phyloP scores from a whole-genome alignment of 2,797 vertebrate genomes.

The Microctenopoma steveboyesi region DNA sequence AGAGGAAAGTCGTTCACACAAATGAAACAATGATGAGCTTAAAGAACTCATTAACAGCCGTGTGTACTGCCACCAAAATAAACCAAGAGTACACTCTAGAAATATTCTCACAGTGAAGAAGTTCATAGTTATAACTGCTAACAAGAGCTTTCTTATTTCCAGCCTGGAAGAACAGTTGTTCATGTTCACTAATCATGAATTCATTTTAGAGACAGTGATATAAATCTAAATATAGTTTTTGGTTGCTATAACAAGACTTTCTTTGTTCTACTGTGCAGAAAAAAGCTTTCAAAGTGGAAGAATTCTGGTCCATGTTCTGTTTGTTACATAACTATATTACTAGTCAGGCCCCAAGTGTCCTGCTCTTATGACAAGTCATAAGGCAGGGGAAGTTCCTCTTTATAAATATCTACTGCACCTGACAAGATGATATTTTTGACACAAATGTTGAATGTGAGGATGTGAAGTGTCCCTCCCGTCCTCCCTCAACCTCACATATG shows the following conservation, averaged over 20 bases:
- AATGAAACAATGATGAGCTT: background rate
- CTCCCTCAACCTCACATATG: background rate
- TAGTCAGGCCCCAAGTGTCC: background rate
- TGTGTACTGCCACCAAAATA: background rate
- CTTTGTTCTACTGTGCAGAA: background rate
- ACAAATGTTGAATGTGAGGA: background rate
- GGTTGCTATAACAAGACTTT: slow-evolving; percentile 4
- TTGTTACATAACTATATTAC: background rate
- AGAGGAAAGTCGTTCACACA: background rate
- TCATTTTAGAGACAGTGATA: slow-evolving; percentile 10
- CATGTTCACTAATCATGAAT: slow-evolving; percentile 35
- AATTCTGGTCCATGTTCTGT: background rate
- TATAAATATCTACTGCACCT: slow-evolving; percentile 11
- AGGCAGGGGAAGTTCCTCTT: slow-evolving; percentile 23
- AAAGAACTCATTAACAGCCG: background rate
- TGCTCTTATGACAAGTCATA: slow-evolving; percentile 45
- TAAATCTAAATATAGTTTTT: slow-evolving; percentile 9
- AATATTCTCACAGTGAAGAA: background rate
- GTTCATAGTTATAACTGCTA: background rate
- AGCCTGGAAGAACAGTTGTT: slow-evolving; percentile 9
- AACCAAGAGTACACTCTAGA: background rate
- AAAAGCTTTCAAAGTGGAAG: background rate
- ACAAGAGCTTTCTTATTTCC: slow-evolving; percentile 16
- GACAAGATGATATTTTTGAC: background rate
- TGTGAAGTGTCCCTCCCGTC: no score